Percentiles rank a stretch among this genome's conserved stretches.
phyloP scores from a whole-genome alignment of 2,888 invertebrate genomes.

The Rosalia funebris region DNA sequence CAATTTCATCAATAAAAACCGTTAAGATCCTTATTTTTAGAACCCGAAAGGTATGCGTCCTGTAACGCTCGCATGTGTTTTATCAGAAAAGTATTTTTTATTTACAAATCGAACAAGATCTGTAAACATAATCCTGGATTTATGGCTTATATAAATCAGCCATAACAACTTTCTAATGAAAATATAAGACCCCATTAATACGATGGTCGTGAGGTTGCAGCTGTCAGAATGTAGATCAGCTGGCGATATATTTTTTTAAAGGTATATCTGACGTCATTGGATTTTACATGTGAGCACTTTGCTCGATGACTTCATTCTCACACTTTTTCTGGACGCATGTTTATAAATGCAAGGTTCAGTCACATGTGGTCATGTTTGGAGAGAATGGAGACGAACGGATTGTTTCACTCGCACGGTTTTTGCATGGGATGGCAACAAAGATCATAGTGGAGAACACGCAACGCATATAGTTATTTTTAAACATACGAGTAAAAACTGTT shows the following conservation, averaged over 20 bases:
- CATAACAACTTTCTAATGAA: not conserved
- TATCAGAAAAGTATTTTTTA: not conserved
- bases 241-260: slow-evolving; percentile 14
- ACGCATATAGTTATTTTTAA: too few species aligned
- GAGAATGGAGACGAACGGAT: not conserved
- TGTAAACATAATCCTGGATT: slow-evolving; percentile 10
- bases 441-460: not conserved
- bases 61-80: not conserved
- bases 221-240: slow-evolving; percentile 17
- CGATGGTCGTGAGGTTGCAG: not conserved
- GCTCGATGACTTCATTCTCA: slow-evolving; percentile 47
- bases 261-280: slow-evolving; percentile 41
- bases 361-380: slow-evolving; percentile 11
- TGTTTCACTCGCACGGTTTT: slow-evolving; percentile 4
- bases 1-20: not conserved
- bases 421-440: not conserved
- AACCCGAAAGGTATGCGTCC: not conserved
- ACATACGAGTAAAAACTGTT: too few species aligned
- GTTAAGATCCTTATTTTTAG: not conserved
- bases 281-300: slow-evolving; percentile 35
- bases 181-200: not conserved
- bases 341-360: slow-evolving; percentile 20
- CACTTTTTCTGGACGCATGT: slow-evolving; percentile 40
- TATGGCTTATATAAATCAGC: slow-evolving; percentile 13
- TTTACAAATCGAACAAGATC: slow-evolving; percentile 1